Conservation (phyloP, 2,888 invertebrate species). For the Resseliella maxima region DNA sequence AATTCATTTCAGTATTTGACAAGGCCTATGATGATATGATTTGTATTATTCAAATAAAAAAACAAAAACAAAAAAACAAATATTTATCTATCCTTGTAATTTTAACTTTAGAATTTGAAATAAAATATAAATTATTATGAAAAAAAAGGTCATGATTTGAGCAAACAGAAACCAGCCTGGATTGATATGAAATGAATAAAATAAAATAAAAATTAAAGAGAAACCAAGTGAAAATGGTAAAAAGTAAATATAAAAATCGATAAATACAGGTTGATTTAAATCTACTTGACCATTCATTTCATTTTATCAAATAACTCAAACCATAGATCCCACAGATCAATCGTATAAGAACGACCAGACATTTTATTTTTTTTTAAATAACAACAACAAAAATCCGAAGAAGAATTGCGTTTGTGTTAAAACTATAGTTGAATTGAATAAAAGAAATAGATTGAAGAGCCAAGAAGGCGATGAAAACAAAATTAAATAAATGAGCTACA, state of each 20-base stretch:
- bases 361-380: background rate
- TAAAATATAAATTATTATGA: background rate
- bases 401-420: background rate
- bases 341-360: background rate
- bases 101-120: no score
- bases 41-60: background rate
- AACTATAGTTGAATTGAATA: background rate
- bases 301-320: conserved; percentile 10
- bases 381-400: background rate
- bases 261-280: conserved; percentile 48
- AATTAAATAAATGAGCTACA: conserved; percentile 45
- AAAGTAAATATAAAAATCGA: conserved; percentile 25
- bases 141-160: no score
- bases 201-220: conserved; percentile 15
- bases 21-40: background rate
- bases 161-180: background rate
- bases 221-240: background rate
- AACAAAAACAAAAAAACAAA: no score
- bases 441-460: conserved; percentile 22
- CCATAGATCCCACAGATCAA: background rate
- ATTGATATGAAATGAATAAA: background rate
- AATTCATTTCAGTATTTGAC: conserved; percentile 33
- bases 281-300: conserved; percentile 14
- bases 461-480: conserved; percentile 37
- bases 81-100: no score